A percentile compares a stretch with the other conserved stretches of the same genome.
These are phyloP conservation scores for Asarcornis scutulata DNA, from an alignment of 2,113 vertebrate genomes.

Conservation along the genomic window DNA sequence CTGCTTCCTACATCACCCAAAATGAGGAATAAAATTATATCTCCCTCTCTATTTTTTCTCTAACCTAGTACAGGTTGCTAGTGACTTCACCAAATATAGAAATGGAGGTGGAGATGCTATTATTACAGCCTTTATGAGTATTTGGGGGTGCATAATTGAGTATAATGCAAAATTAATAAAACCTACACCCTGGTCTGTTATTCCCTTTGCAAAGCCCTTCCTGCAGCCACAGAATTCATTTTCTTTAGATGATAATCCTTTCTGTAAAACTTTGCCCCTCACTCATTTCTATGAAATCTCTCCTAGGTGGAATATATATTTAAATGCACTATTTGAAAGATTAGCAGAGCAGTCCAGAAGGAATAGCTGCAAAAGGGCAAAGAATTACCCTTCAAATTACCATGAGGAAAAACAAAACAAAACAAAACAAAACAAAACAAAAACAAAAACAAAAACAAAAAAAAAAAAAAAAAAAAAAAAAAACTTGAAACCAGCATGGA, in stretches of 20 bases:
- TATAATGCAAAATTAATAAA: not conserved
- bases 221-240: not conserved
- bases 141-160: not conserved
- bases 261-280: not conserved
- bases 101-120: not conserved
- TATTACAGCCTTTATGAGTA: not conserved
- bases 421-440: too few relatives aligned
- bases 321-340: not conserved
- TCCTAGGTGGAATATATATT: not conserved
- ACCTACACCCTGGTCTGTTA: not conserved
- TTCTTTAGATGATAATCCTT: not conserved
- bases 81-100: not conserved
- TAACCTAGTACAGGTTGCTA: not conserved
- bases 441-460: too few relatives aligned
- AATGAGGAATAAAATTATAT: not conserved
- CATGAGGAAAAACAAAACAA: too few relatives aligned
- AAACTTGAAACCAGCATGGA: not conserved
- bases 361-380: not conserved
- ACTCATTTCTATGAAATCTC: not conserved
- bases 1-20: not conserved
- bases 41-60: not conserved
- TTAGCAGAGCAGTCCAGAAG: not conserved
- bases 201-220: not conserved
- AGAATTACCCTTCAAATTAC: not conserved
- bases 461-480: too few relatives aligned